Evolutionary conservation across 2,888 invertebrate species (phyloP), one percentile per base, ranked within the genome.

Genomic region (Chydorus sphaericus): DNA sequence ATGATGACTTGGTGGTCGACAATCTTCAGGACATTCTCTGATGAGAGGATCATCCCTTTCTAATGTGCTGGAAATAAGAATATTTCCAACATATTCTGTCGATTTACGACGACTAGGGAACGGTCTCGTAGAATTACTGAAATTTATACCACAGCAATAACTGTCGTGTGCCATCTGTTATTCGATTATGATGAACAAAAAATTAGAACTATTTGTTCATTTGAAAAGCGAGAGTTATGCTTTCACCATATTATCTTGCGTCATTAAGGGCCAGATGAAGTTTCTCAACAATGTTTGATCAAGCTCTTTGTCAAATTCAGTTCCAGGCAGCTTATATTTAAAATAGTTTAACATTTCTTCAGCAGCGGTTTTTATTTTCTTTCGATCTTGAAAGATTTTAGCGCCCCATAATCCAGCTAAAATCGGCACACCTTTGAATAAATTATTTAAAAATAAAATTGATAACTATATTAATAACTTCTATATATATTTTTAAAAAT

Each of bases 371-470:
- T 6, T 14, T 14, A 33, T 33, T 31, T 33, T 16, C 5, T 26
- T 8, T 18, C 50, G 50, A 10, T 18, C 20, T 50, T 50, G 50
- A 16, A 26, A 23, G 33, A 33, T 31, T 52, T 50, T 52, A 23
- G 33, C 52, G 16, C 52, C 52, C 52, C 52, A 52, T 20, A 52
- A 23, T n/a, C n/a, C n/a, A n/a, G n/a, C n/a, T n/a, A n/a, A n/a
- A n/a, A n/a, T n/a, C n/a, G n/a, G n/a, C n/a, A n/a, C n/a, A 18
- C n/a, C n/a, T n/a, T n/a, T n/a, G n/a, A n/a, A n/a, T n/a, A n/a
- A n/a, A n/a, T n/a, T n/a, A n/a, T n/a, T n/a, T n/a, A n/a, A n/a
- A n/a, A n/a, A n/a, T n/a, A n/a, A n/a, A n/a, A n/a, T n/a, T n/a
- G n/a, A n/a, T n/a, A n/a, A n/a, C n/a, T n/a, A n/a, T n/a, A n/a